phyloP scores from a whole-genome alignment of 2,888 invertebrate genomes.

The Clepsis dumicolana region DNA sequence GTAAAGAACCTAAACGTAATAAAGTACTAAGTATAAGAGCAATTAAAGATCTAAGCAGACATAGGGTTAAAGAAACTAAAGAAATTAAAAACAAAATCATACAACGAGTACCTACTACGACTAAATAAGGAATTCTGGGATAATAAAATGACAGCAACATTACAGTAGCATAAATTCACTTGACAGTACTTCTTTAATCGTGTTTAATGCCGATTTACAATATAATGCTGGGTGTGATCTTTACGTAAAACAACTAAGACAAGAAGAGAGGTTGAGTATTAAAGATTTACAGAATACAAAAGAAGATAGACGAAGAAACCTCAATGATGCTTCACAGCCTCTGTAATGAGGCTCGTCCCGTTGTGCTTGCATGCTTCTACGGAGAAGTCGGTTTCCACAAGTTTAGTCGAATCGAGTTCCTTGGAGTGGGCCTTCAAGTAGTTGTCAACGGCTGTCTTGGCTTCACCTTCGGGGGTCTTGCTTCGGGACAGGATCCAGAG shows the following conservation, averaged over 20 bases:
- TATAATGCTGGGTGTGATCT: not conserved
- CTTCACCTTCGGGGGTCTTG: conserved; percentile 68
- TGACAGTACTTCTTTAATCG: too few species aligned
- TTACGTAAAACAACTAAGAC: not conserved
- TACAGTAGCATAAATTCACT: not conserved
- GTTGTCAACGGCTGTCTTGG: conserved; percentile 68
- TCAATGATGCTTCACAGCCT: conserved; percentile 56
- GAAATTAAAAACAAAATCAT: not conserved
- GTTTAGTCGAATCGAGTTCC: conserved; percentile 63
- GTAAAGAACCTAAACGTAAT: not conserved
- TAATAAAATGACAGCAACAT: not conserved
- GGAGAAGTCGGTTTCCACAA: conserved; percentile 67
- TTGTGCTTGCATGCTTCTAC: conserved; percentile 72
- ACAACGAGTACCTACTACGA: not conserved
- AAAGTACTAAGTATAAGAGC: not conserved
- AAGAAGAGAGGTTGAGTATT: not conserved
- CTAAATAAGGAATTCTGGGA: not conserved
- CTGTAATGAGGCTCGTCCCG: conserved; percentile 60
- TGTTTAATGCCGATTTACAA: not conserved
- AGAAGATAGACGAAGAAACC: conserved; percentile 31
- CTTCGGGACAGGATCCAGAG: conserved; percentile 72
- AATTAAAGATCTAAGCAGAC: not conserved
- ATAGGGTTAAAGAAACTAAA: not conserved
- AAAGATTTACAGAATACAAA: not conserved
- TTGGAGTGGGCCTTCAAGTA: conserved; percentile 66